Base-by-base conservation (phyloP, 2,113 vertebrate species). In the Rhinichthys klamathensis region DNA sequence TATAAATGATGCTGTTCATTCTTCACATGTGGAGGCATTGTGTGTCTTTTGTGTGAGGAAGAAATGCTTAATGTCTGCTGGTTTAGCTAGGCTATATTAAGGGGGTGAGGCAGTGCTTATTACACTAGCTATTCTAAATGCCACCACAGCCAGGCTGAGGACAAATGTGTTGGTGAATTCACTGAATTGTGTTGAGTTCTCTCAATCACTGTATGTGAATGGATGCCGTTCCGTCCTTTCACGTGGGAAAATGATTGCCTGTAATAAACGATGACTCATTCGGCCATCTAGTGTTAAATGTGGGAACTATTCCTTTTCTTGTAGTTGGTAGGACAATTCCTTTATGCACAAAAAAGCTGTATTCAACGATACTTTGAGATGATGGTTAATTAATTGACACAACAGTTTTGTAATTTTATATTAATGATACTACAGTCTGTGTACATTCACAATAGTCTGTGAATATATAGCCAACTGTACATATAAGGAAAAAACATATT, bases 231-330 rank as follows among this genome's bases (percentile, higher is more conserved):
- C 25, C 32, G 72, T 76, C 32, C 16, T 77, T 76, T 32, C 44
- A 18, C 70, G n/a, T 16, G 56, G 30, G 2, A 54, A 60, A 25
- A 27, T 63, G 25, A 69, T 46, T 30, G 77, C 77, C 69, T 63
- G 27, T 38, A 25, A 18, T 54, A n/a, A 77, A 15, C 3, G 23
- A 44, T 30, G 15, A 25, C 25, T 44, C 30, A 44, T 78, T n/a
- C 4, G 5, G 35, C 44, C 85, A 79, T 83, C 85, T 87, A 70
- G 74, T 72, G 80, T 67, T 72, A 3, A 61, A 4, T 61, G 4
- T 18, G 44, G 85, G 27, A 35, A 76, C 11, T 41, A 12, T 23
- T 30, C 38, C 18, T 10, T 38, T 38, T 38, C 38, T 38, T 38
- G 38, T 38, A 38, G 38, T 38, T 32, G 6, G 21, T 11, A 25